Evolutionary conservation across 2,113 vertebrate species (phyloP), one percentile per base, ranked within the genome.

Genomic region (Thomomys bottae): DNA sequence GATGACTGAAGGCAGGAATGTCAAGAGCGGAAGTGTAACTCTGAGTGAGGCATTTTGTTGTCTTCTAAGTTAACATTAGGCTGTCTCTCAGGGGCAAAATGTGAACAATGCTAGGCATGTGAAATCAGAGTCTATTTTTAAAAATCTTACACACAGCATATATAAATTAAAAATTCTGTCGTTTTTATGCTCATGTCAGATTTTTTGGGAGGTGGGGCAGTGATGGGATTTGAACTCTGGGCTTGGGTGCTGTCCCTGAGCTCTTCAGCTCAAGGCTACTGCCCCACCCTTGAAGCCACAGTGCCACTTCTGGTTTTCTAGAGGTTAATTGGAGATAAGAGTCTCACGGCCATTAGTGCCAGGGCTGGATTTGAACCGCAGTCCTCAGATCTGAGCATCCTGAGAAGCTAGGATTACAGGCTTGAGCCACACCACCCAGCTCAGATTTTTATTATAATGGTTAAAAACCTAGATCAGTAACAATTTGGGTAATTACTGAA

Each of bases 1-100:
- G 67, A 87, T 75, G 86, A 72, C 66, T 21, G 32, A 93, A 92
- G 88, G 80, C 80, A 84, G 72, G 68, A 78, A 63, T 38, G 26
- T 87, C 61, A 87, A 68, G 38, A 42, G 64, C 63, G 64, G 57
- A 84, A 68, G 54, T 18, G 73, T 88, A 88, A 89, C 7, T 75
- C 45, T n/a, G 70, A n/a, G n/a, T 49, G 68, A 85, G 45, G 70
- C 78, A 66, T 85, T 88, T 72, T 67, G 59, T 84, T 89, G 66
- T 89, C 78, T 67, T 87, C 89, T 86, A 81, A 68, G 81, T 89
- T 93, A 88, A 80, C 64, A 66, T 42, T 61, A 92, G 75, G 26
- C 57, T 95, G 34, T 63, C 92, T 45, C 36, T 26, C 32, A 38
- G 70, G 72, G 87, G 42, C 18, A 72, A 76, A 40, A 85, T 75